Evolutionary conservation across 1,140 invertebrate genomes (phyloP), one percentile per base, ranked within the genome.

Genomic region (Camponotus floridanus): DNA sequence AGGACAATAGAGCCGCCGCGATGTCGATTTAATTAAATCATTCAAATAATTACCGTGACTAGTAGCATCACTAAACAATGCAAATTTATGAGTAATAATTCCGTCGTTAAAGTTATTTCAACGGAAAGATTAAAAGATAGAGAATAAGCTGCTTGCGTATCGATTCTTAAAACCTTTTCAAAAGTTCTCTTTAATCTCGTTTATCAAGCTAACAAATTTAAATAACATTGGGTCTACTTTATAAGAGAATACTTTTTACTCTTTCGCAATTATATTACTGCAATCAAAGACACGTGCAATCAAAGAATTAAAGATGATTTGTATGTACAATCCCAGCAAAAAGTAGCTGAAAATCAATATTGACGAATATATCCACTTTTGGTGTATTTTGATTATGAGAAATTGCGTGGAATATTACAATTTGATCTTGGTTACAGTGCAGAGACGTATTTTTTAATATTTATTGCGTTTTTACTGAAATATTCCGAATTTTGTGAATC

Each of bases 21-120:
- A n/a, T 67, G 33, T 78, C 42, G n/a, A 65, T 67, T 67, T 78
- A 78, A 51, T 78, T 78, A 67, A 48, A 18, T 11, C 21, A 13
- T 48, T 42, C 2, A 78, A 61, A 21, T 76, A 39, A 61, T 42
- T n/a, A 36, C 18, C 4, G n/a, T 59, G 36, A 36, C 18, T 65
- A 65, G 9, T 26, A 26, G 26, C 1, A 26, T 76, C n/a, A 36
- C 6, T 39, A 33, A 7, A 5, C 26, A 15, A 4, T 1, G 42
- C n/a, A 21, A n/a, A 11, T 74, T 74, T 11, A 74, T 26, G 18
- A 59, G 26, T 57, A 74, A 55, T 21, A 26, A 7, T 18, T 33
- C 11, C 9, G 33, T n/a, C n/a, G 59, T 74, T 70, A 48, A 70
- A 45, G 21, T 74, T 74, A 62, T 48, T 18, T 33, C 26, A 26